Evolutionary conservation across 2,888 invertebrate species (phyloP).

Genomic region (Cyclophora punctaria): DNA sequence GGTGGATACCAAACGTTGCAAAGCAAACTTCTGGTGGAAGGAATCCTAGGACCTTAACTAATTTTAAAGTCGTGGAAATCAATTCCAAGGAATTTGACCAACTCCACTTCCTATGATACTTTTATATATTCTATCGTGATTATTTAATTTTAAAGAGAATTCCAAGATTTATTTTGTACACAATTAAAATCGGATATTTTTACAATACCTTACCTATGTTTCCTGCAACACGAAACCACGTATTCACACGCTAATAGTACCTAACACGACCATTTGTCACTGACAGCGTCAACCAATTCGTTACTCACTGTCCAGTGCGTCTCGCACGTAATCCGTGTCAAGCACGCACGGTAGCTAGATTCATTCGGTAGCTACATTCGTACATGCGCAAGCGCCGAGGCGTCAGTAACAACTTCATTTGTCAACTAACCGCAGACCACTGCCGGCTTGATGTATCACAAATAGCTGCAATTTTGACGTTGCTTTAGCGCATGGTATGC

Average conservation of each 20-base stretch:
- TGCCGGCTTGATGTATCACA: conserved; percentile 45
- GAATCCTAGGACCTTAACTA: too few species aligned
- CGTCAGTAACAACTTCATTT: conserved; percentile 50
- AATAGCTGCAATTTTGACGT: conserved; percentile 59
- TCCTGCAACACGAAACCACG: neutral
- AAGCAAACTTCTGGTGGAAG: too few species aligned
- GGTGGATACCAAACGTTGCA: too few species aligned
- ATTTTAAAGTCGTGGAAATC: too few species aligned
- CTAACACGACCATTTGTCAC: neutral
- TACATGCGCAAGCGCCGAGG: too few species aligned
- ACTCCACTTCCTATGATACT: too few species aligned
- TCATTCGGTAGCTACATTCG: conserved; percentile 24
- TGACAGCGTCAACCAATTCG: neutral
- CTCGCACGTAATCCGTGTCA: conserved; percentile 24
- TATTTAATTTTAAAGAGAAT: too few species aligned
- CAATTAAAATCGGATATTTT: too few species aligned
- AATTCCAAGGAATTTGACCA: too few species aligned
- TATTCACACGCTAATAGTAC: neutral
- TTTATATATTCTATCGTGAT: too few species aligned
- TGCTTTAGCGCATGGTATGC: conserved; percentile 27
- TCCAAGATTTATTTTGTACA: too few species aligned
- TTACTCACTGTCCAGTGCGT: neutral
- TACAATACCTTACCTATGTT: too few species aligned
- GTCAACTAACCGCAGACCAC: conserved; percentile 60
- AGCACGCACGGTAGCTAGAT: conserved; percentile 33